These are phyloP conservation scores for Enteromius radiatus DNA, from an alignment of 2,797 vertebrate genomes.

Conservation along the genomic window DNA sequence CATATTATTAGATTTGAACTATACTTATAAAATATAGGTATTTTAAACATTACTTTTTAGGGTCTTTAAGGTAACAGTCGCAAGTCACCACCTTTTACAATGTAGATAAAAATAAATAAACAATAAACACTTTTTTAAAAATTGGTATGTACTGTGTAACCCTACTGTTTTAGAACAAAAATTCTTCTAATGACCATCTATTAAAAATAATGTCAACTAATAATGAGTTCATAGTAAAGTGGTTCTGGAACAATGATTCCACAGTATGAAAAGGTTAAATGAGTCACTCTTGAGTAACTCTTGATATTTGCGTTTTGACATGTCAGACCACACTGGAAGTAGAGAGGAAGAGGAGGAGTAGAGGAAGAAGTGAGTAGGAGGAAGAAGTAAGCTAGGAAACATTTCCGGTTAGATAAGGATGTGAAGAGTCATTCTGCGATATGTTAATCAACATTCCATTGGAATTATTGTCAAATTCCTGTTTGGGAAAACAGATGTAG, in stretches of 20 bases:
- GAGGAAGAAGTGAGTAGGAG: constrained; percentile 47
- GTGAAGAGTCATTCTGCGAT: constrained; percentile 51
- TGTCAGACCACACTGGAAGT: constrained; percentile 23
- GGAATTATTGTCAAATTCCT: constrained; percentile 49
- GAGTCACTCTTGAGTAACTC: not conserved
- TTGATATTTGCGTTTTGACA: constrained; percentile 28
- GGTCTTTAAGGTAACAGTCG: not conserved
- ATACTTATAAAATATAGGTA: not conserved
- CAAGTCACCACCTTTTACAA: not conserved
- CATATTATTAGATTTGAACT: not conserved
- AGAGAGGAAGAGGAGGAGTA: constrained; percentile 58
- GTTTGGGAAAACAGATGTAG: constrained; percentile 1
- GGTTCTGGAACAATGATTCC: not conserved
- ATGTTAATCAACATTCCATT: constrained; percentile 52
- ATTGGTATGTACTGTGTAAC: not conserved
- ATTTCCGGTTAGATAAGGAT: constrained; percentile 63
- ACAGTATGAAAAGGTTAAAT: not conserved
- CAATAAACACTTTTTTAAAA: not conserved
- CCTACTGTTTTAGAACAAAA: not conserved
- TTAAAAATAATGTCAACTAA: not conserved
- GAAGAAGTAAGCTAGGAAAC: constrained; percentile 62
- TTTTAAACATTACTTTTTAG: not conserved
- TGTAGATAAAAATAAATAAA: not conserved
- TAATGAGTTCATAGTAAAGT: not conserved
- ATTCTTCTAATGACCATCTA: not conserved